Evolutionary conservation across 2,113 vertebrate species (phyloP).

Genomic region (Corythaixoides concolor): DNA sequence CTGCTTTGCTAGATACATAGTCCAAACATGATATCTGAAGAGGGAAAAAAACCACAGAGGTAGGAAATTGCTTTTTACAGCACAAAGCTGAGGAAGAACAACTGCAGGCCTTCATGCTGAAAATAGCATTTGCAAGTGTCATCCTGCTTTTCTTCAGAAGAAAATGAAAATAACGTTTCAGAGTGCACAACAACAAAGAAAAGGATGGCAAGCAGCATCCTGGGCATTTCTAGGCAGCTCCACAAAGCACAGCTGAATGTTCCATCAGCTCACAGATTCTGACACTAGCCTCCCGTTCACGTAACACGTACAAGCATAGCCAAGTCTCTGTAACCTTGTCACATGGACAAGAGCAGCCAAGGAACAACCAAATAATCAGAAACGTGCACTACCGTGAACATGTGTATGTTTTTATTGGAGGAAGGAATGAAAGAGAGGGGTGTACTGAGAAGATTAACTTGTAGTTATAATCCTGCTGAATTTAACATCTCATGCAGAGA

Average conservation of each 20-base stretch:
- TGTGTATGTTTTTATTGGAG: neutral
- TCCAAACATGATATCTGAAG: slow-evolving; percentile 11
- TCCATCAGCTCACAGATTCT: neutral
- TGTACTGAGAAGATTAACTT: neutral
- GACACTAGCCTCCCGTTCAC: neutral
- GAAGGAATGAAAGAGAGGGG: neutral
- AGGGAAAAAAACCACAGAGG: neutral
- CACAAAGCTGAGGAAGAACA: slow-evolving; percentile 42
- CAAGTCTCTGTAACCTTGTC: neutral
- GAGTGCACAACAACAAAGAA: slow-evolving; percentile 42
- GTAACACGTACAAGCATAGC: neutral
- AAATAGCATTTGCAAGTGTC: slow-evolving; percentile 45
- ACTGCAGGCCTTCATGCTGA: neutral
- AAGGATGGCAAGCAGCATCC: neutral
- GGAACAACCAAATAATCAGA: neutral
- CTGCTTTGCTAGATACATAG: slow-evolving; percentile 21
- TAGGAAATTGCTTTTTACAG: slow-evolving; percentile 30
- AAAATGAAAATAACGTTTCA: slow-evolving; percentile 42
- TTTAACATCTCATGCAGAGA: neutral
- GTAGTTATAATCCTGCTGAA: neutral
- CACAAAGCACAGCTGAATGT: slow-evolving; percentile 33
- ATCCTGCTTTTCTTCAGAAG: slow-evolving; percentile 47
- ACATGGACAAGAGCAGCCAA: neutral
- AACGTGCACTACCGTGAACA: neutral
- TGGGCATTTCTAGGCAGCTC: slow-evolving; percentile 23